Percentiles rank a stretch among this genome's conserved stretches.
These are phyloP conservation scores for Pogonognathellus flavescens DNA, from an alignment of 1,140 invertebrate genomes.

Conservation along the genomic window DNA sequence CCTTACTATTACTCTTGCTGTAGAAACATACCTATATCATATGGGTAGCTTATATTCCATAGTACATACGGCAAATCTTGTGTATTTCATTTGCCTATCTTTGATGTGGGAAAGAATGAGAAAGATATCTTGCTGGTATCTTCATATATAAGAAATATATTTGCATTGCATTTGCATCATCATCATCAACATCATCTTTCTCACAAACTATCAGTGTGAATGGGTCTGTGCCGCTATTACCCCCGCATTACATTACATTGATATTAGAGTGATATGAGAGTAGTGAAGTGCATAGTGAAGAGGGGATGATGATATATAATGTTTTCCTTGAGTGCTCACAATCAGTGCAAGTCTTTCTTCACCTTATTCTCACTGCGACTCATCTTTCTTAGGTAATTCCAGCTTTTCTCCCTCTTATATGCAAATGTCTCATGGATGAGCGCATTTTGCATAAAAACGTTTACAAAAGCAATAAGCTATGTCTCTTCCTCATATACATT, in stretches of 20 bases:
- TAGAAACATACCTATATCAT: neutral
- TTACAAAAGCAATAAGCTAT: constrained; percentile 20
- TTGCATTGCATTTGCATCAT: constrained; percentile 37
- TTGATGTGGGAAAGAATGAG: constrained; percentile 7
- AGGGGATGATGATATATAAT: constrained; percentile 27
- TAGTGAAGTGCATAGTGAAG: neutral
- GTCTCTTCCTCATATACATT: neutral
- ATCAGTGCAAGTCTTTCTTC: constrained; percentile 39
- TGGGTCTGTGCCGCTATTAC: neutral
- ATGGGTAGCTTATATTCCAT: neutral
- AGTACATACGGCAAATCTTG: neutral
- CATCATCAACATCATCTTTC: constrained; percentile 34
- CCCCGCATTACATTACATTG: neutral
- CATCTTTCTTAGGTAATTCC: constrained; percentile 36
- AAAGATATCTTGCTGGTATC: neutral
- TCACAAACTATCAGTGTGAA: neutral
- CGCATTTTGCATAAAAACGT: constrained; percentile 37
- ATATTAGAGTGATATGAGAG: neutral
- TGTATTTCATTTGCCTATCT: neutral
- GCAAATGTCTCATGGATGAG: constrained; percentile 19
- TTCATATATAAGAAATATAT: constrained; percentile 13
- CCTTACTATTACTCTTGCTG: neutral
- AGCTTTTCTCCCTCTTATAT: constrained; percentile 45
- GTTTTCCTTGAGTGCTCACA: constrained; percentile 43
- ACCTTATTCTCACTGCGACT: constrained; percentile 28